Percentiles rank a stretch among this genome's conserved stretches.
These are phyloP conservation scores for Frankliniella fusca DNA, from an alignment of 2,888 invertebrate genomes.

Conservation along the genomic window DNA sequence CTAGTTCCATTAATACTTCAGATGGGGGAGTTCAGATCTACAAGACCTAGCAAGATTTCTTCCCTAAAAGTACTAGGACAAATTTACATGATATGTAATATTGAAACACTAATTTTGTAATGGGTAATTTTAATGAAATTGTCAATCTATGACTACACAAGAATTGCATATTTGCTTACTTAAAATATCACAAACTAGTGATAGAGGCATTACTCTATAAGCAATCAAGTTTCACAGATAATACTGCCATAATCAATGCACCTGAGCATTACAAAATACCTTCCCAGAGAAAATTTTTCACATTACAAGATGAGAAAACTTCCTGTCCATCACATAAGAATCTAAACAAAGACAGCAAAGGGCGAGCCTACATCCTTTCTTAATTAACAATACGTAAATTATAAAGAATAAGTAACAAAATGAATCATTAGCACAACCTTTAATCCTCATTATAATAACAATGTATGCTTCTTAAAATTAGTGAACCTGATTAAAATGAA, in stretches of 20 bases:
- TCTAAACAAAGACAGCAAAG: background rate
- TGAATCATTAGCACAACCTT: constrained; percentile 21
- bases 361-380: background rate
- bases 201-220: background rate
- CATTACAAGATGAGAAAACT: background rate
- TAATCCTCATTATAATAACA: background rate
- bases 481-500: constrained; percentile 5
- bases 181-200: background rate
- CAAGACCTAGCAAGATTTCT: background rate
- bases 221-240: background rate
- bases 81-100: constrained; percentile 11
- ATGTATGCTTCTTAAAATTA: constrained; percentile 5
- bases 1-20: too few species aligned
- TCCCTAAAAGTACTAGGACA: background rate
- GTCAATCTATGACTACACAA: constrained; percentile 12
- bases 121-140: background rate
- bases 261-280: background rate
- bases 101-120: background rate
- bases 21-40: background rate
- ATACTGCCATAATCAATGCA: background rate
- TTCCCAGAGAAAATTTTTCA: background rate
- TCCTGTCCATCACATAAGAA: background rate
- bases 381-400: constrained; percentile 4
- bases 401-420: constrained; percentile 9
- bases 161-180: background rate